Evolutionary conservation across 2,113 vertebrate genomes (phyloP), one percentile per base, ranked within the genome.

Genomic region (Hippopotamus amphibius): DNA sequence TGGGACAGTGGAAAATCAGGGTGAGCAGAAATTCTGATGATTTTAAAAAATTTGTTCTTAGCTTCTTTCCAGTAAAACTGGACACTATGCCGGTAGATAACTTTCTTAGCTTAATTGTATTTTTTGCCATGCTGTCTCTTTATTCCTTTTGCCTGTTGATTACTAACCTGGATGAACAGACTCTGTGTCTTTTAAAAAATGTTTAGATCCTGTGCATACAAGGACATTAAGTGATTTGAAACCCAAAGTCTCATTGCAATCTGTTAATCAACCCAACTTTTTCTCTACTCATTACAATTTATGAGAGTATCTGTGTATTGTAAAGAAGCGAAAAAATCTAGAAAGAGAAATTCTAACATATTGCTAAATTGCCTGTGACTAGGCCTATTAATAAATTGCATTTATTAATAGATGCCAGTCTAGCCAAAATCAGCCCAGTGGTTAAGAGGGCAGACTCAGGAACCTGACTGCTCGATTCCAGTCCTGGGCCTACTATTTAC

Each of bases 11-110:
- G 96, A 97, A 97, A 95, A 88, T 94, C 95, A 92, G 92, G 90
- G 97, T 97, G 93, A 98, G 96, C 95, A 90, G 85, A 96, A 90
- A 96, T 96, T 93, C 41, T 87, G 41, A 92, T 92, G 24, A 89
- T 59, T 80, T 96, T 33, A 1, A 33, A 71, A 71, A 77, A 72
- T 65, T 41, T 95, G 50, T 90, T 92, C 63, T 85, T 93, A 53
- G 9, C 66, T 90, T 88, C 21, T 94, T 88, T 90, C 46, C 11
- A 55, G 71, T 93, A 63, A 94, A 84, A 88, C 48, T 21, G 84
- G 19, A 66, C 82, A n/a, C 22, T 93, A 0, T 79, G 11, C 61
- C 17, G 55, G n/a, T 72, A 43, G 41, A 41, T 83, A 50, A 79
- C 9, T 69, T 9, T 61, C 37, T 53, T 37, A 65, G n/a, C 69